A percentile compares a stretch with the other conserved stretches of the same genome.
Evolutionary conservation across 2,113 vertebrate species (phyloP).

Genomic region (Nestor notabilis): DNA sequence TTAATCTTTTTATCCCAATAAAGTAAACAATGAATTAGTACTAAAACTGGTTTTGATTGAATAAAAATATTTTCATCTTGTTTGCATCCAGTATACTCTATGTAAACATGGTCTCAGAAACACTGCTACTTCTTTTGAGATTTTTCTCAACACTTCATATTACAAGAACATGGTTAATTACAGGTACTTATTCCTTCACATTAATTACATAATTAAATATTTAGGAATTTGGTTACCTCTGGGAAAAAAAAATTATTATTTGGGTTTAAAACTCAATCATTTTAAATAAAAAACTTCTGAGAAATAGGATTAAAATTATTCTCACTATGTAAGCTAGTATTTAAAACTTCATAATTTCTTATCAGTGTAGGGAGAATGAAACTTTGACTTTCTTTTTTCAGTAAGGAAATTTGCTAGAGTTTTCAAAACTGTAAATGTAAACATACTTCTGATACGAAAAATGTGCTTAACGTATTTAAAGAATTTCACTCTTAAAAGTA

Average conservation of each 20-base stretch:
- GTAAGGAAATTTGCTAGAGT: background rate
- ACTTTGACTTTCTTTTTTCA: background rate
- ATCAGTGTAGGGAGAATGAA: background rate
- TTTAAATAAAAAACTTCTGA: background rate
- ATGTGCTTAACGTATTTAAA: background rate
- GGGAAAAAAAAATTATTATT: background rate
- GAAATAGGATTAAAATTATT: background rate
- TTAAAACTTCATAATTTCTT: background rate
- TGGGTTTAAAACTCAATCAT: background rate
- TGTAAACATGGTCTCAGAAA: background rate
- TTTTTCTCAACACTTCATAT: background rate
- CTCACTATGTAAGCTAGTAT: background rate
- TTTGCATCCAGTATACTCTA: background rate
- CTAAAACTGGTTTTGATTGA: background rate
- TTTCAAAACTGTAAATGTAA: background rate
- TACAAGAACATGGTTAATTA: background rate
- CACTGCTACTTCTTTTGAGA: background rate
- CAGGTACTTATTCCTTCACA: background rate
- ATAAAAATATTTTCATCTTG: background rate
- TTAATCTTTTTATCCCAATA: constrained; percentile 7
- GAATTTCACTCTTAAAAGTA: background rate
- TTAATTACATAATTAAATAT: background rate
- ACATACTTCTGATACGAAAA: background rate
- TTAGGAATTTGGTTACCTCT: background rate
- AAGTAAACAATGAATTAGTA: background rate